A percentile compares a stretch with the other conserved stretches of the same genome.
These are phyloP conservation scores for Gadus chalcogrammus DNA, from an alignment of 2,113 vertebrate species.

Conservation along the genomic window DNA sequence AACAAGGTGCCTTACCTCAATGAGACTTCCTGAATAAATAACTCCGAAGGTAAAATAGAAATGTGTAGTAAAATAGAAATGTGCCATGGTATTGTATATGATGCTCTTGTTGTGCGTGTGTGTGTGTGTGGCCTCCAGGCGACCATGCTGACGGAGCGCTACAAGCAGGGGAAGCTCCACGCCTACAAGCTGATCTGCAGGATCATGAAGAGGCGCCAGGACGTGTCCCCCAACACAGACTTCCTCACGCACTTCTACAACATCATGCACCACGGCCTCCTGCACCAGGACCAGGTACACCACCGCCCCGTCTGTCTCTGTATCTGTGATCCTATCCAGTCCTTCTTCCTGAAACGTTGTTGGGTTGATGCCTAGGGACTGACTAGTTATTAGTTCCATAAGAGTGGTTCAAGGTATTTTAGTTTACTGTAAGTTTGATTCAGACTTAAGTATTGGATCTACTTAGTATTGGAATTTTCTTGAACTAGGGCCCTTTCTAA, in stretches of 20 bases:
- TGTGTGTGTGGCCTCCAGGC: slow-evolving; percentile 71
- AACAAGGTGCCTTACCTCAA: too few relatives aligned
- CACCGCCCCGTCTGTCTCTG: background rate
- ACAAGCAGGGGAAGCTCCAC: slow-evolving; percentile 97
- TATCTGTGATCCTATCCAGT: background rate
- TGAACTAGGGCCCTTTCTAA: too few relatives aligned
- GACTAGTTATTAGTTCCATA: too few relatives aligned
- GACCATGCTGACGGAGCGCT: slow-evolving; percentile 95
- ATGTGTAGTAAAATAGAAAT: background rate
- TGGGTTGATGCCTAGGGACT: too few relatives aligned
- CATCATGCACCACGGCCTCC: slow-evolving; percentile 97
- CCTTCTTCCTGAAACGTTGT: too few relatives aligned
- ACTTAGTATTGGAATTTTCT: too few relatives aligned
- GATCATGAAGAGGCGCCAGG: slow-evolving; percentile 98
- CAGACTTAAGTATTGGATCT: too few relatives aligned
- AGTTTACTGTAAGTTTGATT: too few relatives aligned
- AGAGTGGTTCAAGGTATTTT: too few relatives aligned
- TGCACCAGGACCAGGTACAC: slow-evolving; percentile 94
- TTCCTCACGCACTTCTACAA: slow-evolving; percentile 99
- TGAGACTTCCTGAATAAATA: too few relatives aligned
- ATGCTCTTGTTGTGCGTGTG: background rate
- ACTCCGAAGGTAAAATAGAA: too few relatives aligned
- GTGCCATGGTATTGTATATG: background rate
- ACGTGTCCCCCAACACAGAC: slow-evolving; percentile 95
- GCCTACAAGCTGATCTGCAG: slow-evolving; percentile 98